Conservation (phyloP, 2,113 vertebrate species). For the Hystrix brachyura region DNA sequence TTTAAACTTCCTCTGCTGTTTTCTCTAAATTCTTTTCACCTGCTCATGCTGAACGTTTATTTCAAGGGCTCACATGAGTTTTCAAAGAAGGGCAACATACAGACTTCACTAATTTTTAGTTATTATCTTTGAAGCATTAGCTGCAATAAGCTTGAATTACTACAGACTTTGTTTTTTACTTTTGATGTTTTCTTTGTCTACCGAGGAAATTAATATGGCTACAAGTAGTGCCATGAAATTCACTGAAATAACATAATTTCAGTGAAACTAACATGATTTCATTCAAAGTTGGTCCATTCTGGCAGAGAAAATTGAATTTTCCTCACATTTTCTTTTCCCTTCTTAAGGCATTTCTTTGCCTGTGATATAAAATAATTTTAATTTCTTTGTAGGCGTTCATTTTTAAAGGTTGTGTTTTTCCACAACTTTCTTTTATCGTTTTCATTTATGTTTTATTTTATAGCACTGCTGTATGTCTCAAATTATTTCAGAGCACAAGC, state of each 20-base stretch:
- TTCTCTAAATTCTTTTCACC: neutral
- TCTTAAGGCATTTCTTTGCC: conserved; percentile 31
- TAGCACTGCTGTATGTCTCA: neutral
- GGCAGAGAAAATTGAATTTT: conserved; percentile 58
- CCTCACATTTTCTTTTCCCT: conserved; percentile 51
- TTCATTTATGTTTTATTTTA: conserved; percentile 47
- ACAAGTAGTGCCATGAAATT: conserved; percentile 38
- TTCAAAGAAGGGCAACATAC: neutral
- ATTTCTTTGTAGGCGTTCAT: conserved; percentile 35
- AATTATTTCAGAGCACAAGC: conserved; percentile 41
- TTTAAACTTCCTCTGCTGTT: neutral
- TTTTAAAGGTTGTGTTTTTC: neutral
- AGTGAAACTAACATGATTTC: conserved; percentile 57
- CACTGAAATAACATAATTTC: conserved; percentile 47
- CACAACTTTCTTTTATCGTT: conserved; percentile 3
- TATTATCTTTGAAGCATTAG: conserved; percentile 51
- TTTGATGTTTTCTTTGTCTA: neutral
- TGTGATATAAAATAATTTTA: conserved; percentile 47
- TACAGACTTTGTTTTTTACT: conserved; percentile 14
- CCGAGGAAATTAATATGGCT: conserved; percentile 46
- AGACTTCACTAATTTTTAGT: conserved; percentile 6
- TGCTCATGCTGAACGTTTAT: neutral
- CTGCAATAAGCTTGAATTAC: neutral
- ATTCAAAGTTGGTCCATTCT: conserved; percentile 61
- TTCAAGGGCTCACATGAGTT: neutral